Conservation (phyloP, 23 tunicate genomes). For the Trididemnum clinides region DNA sequence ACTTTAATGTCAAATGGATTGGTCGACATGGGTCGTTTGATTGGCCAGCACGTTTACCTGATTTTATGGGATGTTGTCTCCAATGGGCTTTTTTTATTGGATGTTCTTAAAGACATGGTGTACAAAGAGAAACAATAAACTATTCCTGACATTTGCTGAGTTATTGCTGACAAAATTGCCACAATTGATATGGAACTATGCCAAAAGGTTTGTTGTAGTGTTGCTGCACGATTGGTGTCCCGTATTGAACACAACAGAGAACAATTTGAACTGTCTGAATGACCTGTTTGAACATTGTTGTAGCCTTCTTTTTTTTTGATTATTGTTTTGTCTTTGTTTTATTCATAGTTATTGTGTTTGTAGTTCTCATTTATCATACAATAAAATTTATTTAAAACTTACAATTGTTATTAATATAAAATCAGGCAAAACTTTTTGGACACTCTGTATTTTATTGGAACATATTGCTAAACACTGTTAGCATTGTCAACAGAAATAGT, state of each 20-base stretch:
- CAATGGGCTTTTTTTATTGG: conserved; percentile 43
- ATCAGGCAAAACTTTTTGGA: conserved; percentile 27
- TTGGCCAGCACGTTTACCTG: conserved; percentile 41
- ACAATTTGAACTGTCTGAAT: neutral
- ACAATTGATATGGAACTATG: conserved; percentile 50
- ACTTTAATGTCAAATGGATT: conserved; percentile 26
- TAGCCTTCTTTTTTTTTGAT: neutral
- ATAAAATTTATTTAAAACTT: conserved; percentile 10
- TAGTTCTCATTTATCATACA: conserved; percentile 27
- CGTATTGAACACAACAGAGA: conserved; percentile 29
- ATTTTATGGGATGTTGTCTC: no score
- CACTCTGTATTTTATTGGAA: no score
- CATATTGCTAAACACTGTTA: no score
- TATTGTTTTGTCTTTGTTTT: conserved; percentile 24
- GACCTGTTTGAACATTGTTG: neutral
- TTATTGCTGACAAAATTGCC: conserved; percentile 38
- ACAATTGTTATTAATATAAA: conserved; percentile 11
- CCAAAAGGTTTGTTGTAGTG: conserved; percentile 30
- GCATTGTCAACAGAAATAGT: no score
- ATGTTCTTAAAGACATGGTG: conserved; percentile 37
- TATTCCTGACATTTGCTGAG: conserved; percentile 40
- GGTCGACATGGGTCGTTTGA: conserved; percentile 31
- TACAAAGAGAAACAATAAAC: conserved; percentile 36
- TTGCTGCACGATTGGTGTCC: conserved; percentile 23
- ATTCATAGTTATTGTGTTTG: neutral